Base-by-base conservation (phyloP, 2,888 invertebrate species). In the Drosophila setosimentum region DNA sequence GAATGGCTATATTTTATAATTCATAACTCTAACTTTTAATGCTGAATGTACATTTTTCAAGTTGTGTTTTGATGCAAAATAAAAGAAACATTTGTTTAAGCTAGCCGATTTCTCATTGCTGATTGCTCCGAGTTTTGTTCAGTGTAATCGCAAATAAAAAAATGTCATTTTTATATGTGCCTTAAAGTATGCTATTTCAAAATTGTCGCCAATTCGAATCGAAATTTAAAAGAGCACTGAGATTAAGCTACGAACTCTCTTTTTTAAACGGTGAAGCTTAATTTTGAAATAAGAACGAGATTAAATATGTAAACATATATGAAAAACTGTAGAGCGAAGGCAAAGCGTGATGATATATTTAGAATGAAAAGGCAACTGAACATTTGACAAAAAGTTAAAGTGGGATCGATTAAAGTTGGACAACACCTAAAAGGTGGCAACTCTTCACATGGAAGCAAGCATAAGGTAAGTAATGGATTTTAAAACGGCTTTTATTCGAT, bases 1-100 rank as follows among this genome's bases (percentile, higher is more conserved):
- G 57, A 72, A 71, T 70, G 59, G 51, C 63, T 72, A 80, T 76
- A 78, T 63, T 73, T 64, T 63, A 53, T 73, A 77, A 77, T 79
- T 80, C 64, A 54, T 78, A 77, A 77, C 55, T 72, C 42, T 69
- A 48, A 59, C 49, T 70, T 51, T 64, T 60, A 61, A 76, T 66
- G 69, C 71, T 66, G 64, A 73, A 60, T 81, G 68, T 76, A 84
- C 24, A 83, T 75, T 78, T 81, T 73, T 61, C 66, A 82, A 78
- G 85, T 87, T 85, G 83, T 80, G 85, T 87, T 89, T 84, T 78
- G n/a, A 82, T 76, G 71, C 51, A 45, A 70, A 85, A 87, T 67
- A 73, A 75, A 73, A 74, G 16, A 63, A 76, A 72, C 64, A 84
- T 80, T 87, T 84, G 82, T 89, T 89, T 84, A 68, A 71, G 55